Evolutionary conservation across 2,113 vertebrate species (phyloP), one percentile per base, ranked within the genome.

Genomic region (Lipotes vexillifer): DNA sequence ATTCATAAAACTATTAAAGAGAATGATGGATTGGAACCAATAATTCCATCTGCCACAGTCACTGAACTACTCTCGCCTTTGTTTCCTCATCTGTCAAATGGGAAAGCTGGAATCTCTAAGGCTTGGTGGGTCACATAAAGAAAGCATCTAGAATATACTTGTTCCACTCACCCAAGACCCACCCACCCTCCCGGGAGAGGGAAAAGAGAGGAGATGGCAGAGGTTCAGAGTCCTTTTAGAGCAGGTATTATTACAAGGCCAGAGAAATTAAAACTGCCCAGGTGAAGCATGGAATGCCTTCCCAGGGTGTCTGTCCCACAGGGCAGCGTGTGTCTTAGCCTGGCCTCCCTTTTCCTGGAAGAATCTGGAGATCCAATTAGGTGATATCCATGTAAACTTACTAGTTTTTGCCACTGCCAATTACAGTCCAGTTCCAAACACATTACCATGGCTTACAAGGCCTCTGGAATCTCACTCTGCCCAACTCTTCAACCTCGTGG

Each of bases 361-460:
- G 65, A 63, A 36, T 49, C 95, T 61, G 8, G 36, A 15, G n/a
- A 27, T 12, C 10, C 36, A 29, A 0, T 23, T 29, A 57, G 17
- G 33, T 33, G 29, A 85, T 33, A n/a, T 2, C 9, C n/a, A 2
- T 6, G 6, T 31, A 36, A 41, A 25, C 52, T 55, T 36, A 5
- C 27, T 17, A 6, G 25, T 27, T 59, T 52, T 88, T 61, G 25
- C 46, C 8, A 23, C 11, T 66, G 33, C 29, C 49, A 2, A 1
- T 74, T 36, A 23, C 41, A 33, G 18, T 33, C 44, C 5, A 29
- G 29, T 61, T 25, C 61, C 61, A 36, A 2, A 2, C 9, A 6
- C n/a, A 29, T 11, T 21, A 31, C 6, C 6, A 0, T 2, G 21
- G 18, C 38, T 52, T 4, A 1, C 61, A 5, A 38, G 92, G 4